Base-by-base conservation (phyloP, 1,140 invertebrate genomes). In the Drosophila lacteicornis region DNA sequence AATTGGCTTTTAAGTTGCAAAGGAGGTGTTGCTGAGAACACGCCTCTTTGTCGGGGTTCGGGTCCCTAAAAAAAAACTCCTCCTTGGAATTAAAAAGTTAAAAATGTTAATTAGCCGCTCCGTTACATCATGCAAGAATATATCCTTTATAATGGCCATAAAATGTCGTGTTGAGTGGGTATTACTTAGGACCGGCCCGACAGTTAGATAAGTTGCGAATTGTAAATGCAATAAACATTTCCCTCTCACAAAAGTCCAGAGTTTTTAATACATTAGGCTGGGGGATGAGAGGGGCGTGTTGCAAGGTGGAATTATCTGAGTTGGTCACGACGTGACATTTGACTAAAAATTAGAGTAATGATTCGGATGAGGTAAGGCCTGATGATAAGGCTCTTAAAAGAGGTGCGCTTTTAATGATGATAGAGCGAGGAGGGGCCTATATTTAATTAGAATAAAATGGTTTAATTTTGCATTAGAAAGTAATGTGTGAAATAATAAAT, bases 1-100 rank as follows among this genome's bases (percentile, higher is more conserved):
- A 88, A 88, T 88, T 85, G 85, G 81, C 81, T 90, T 88, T 88
- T 88, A 88, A 90, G 82, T 85, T 88, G 85, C 85, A 88, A 90
- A 51, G 69, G 69, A 74, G 67, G 69, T 80, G 77, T 81, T 90
- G 77, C 74, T 30, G 60, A 22, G 40, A 56, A 42, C 74, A 59
- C 63, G 63, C 73, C 61, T 66, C 46, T 45, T 22, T 63, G 22
- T 0, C 30, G 30, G 30, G 27, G 30, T 9, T 57, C 49, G 13
- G 42, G 27, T 30, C 19, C 57, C 33, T 25, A n/a, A 45, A 66
- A 71, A 65, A 78, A 58, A 22, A 0, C n/a, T 46, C 50, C 77
- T 68, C 50, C 43, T 57, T 75, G 27, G 12, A 75, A 70, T 53
- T 50, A 55, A 46, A 53, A 59, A 76, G 75, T 78, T 77, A 77